Conservation (phyloP, 2,797 vertebrate genomes). For the Darevskia mixta region DNA sequence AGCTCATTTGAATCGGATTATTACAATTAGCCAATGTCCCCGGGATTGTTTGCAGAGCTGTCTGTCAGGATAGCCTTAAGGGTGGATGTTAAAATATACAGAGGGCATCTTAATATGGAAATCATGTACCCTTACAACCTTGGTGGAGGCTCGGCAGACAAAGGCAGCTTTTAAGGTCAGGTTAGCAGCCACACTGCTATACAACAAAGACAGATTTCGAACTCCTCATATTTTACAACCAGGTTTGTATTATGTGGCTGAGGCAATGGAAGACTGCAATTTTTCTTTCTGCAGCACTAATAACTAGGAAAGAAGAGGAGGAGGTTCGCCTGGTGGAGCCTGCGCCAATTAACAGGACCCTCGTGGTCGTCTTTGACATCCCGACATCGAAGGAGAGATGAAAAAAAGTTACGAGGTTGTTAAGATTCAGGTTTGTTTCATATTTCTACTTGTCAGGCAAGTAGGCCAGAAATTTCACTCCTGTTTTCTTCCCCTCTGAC, state of each 20-base stretch:
- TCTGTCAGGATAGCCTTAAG: background rate
- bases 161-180: no score
- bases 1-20: conserved; percentile 12
- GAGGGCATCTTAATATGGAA: background rate
- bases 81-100: background rate
- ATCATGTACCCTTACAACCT: background rate
- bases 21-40: background rate
- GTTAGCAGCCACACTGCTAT: no score
- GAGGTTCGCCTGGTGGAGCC: background rate
- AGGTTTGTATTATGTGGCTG: background rate
- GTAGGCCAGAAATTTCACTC: conserved; percentile 15
- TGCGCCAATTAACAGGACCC: background rate
- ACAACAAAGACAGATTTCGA: no score
- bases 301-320: background rate
- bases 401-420: conserved; percentile 4
- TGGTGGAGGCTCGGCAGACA: no score
- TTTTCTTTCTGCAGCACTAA: conserved; percentile 5
- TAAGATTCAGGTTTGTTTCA: background rate
- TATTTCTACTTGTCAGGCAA: conserved; percentile 1
- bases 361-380: background rate
- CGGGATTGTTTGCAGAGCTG: no score
- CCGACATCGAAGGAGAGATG: background rate
- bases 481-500: background rate
- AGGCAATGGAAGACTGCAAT: background rate
- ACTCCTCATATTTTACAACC: no score